Evolutionary conservation across 1,140 invertebrate species (phyloP).

Genomic region (Metaphire vulgaris): DNA sequence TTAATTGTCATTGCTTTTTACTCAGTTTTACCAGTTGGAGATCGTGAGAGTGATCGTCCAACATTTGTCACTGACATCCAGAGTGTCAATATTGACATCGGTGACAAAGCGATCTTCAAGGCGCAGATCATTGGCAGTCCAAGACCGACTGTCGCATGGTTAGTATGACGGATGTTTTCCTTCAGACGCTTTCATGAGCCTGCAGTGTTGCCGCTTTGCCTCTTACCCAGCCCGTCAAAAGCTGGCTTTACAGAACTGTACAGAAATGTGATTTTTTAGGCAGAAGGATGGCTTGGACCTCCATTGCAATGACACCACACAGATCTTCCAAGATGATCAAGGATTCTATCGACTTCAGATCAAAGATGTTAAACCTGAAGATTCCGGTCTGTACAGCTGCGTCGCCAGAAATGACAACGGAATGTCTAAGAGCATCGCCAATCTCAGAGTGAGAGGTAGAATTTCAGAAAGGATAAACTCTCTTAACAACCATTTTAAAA

Average conservation of each 20-base stretch:
- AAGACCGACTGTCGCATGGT: conserved; percentile 47
- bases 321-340: conserved; percentile 35
- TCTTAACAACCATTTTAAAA: no score
- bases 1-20: no score
- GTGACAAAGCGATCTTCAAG: conserved; percentile 42
- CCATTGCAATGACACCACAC: conserved; percentile 32
- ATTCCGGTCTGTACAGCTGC: conserved; percentile 46
- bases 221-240: no score
- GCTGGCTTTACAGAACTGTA: no score
- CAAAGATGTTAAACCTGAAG: conserved; percentile 37
- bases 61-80: conserved; percentile 16
- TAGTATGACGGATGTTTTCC: no score
- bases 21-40: not conserved
- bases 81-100: conserved; percentile 31
- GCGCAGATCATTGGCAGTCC: conserved; percentile 44
- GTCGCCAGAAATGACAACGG: conserved; percentile 41
- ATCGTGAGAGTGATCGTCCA: not conserved
- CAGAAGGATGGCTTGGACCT: conserved; percentile 20
- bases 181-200: no score
- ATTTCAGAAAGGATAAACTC: no score
- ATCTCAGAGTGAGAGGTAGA: conserved; percentile 45
- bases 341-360: conserved; percentile 41
- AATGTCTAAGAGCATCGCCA: conserved; percentile 42
- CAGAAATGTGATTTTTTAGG: no score
- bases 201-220: no score